Percentiles rank a stretch among this genome's conserved stretches.
These are phyloP conservation scores for Muraenolepis orangiensis DNA, from an alignment of 2,797 vertebrate species.

Conservation along the genomic window DNA sequence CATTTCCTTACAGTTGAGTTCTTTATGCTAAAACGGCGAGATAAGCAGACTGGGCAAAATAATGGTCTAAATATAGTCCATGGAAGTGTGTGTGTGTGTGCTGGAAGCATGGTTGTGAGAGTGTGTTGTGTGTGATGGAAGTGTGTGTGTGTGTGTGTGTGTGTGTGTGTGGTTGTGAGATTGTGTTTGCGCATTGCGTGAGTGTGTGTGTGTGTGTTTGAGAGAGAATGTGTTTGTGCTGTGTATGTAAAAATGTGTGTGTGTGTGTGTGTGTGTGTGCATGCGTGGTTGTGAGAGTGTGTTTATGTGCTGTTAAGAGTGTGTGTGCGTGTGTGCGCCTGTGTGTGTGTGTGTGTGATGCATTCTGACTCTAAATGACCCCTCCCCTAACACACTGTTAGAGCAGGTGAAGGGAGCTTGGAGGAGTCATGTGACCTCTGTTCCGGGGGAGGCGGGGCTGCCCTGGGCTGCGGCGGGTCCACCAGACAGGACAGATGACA, in stretches of 20 bases:
- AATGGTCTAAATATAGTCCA: background rate
- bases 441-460: too few relatives aligned
- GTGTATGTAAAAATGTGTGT: background rate
- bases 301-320: too few relatives aligned
- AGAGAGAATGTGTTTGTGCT: background rate
- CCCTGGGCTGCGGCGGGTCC: background rate
- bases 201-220: background rate
- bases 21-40: background rate
- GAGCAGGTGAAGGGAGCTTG: too few relatives aligned
- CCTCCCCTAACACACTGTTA: too few relatives aligned
- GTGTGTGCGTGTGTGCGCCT: background rate
- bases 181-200: too few relatives aligned
- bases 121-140: too few relatives aligned
- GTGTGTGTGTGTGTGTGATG: background rate
- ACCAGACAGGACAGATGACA: background rate
- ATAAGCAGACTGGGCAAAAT: background rate
- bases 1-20: conserved; percentile 9
- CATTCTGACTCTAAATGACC: too few relatives aligned
- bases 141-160: conserved; percentile 18
- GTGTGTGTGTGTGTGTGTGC: conserved; percentile 16
- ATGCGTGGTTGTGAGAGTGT: background rate
- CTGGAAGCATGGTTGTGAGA: too few relatives aligned
- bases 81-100: background rate
- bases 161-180: background rate
- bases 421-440: too few relatives aligned